Percentiles rank a stretch among this genome's conserved stretches.
Conservation (phyloP, 2,797 vertebrate genomes). For the Hemibagrus guttatus region DNA sequence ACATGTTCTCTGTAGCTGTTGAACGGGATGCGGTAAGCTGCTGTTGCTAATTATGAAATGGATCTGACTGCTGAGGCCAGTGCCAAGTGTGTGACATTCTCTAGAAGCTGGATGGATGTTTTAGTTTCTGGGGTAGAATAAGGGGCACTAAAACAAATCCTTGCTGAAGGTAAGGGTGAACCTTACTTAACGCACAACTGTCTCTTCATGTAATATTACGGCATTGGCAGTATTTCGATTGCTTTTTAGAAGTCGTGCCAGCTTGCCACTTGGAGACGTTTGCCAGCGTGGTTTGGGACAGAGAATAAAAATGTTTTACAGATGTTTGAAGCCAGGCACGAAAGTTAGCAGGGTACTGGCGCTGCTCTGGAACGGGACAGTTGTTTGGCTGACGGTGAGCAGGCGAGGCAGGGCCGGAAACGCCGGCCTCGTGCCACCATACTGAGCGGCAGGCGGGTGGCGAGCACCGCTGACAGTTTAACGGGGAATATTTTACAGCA, state of each 20-base stretch:
- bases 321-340: conserved; percentile 73
- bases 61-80: background rate
- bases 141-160: background rate
- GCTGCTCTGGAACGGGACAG: conserved; percentile 52
- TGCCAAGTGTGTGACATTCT: background rate
- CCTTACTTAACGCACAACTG: background rate
- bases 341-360: conserved; percentile 60
- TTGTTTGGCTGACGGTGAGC: conserved; percentile 36
- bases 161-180: background rate
- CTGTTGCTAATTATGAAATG: conserved; percentile 14
- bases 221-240: background rate
- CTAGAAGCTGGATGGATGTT: background rate
- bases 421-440: conserved; percentile 51
- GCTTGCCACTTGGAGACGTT: conserved; percentile 75
- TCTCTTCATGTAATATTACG: background rate
- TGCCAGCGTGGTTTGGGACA: conserved; percentile 74
- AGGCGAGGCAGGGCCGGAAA: conserved; percentile 45
- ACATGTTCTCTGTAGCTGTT: background rate
- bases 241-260: conserved; percentile 77
- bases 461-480: conserved; percentile 75
- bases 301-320: conserved; percentile 79
- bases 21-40: background rate
- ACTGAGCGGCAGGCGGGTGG: conserved; percentile 66
- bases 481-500: conserved; percentile 78
- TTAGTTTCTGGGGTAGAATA: background rate